Conservation (phyloP, 2,888 invertebrate species). For the Drosophila siamana region DNA sequence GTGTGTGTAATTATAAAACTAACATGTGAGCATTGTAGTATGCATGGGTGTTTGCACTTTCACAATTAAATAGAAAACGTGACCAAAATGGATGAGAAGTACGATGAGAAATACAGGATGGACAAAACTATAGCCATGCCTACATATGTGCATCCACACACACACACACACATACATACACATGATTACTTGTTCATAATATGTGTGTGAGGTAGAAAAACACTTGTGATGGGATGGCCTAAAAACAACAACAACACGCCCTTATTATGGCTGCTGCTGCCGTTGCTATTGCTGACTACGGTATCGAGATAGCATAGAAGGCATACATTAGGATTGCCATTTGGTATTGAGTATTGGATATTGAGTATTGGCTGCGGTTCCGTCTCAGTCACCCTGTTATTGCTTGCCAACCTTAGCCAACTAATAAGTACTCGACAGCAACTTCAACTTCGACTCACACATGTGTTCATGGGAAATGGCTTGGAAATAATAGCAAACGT, state of each 20-base stretch:
- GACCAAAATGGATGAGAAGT: constrained; percentile 64
- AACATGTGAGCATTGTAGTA: constrained; percentile 7
- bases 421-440: constrained; percentile 55
- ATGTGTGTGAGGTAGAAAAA: constrained; percentile 43
- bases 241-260: constrained; percentile 55
- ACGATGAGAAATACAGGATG: constrained; percentile 44
- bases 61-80: constrained; percentile 68
- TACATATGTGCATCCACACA: constrained; percentile 6
- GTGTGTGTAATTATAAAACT: not conserved
- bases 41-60: constrained; percentile 18
- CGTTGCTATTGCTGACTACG: constrained; percentile 36
- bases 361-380: constrained; percentile 13
- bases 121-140: constrained; percentile 35
- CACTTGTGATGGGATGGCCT: constrained; percentile 44
- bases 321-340: constrained; percentile 43
- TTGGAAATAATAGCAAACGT: constrained; percentile 79
- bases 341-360: constrained; percentile 13
- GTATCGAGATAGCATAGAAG: constrained; percentile 67
- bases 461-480: constrained; percentile 79
- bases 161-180: not conserved
- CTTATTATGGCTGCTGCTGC: constrained; percentile 51
- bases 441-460: constrained; percentile 26
- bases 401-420: constrained; percentile 33
- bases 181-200: not conserved
- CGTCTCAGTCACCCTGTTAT: constrained; percentile 33